A percentile compares a stretch with the other conserved stretches of the same genome.
These are phyloP conservation scores for Xylota segnis DNA, from an alignment of 2,888 invertebrate species.

Conservation along the genomic window DNA sequence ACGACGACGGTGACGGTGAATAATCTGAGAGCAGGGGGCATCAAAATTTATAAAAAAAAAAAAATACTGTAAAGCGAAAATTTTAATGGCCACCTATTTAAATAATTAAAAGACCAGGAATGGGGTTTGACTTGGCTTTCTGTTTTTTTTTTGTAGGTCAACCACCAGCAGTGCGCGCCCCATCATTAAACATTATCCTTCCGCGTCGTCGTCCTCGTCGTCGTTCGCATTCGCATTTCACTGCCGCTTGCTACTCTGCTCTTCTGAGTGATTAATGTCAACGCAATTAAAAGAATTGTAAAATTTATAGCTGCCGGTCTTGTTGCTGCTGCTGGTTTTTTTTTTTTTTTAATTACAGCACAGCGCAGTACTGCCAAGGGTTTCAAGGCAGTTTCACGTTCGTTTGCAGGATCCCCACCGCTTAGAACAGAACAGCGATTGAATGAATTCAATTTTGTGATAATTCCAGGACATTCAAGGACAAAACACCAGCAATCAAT, in stretches of 20 bases:
- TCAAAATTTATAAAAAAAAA: not conserved
- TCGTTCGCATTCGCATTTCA: constrained; percentile 43
- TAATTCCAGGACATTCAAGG: constrained; percentile 48
- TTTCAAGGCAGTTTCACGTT: constrained; percentile 57
- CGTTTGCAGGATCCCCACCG: not conserved
- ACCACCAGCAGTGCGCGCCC: constrained; percentile 46
- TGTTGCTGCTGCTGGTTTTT: too few species aligned
- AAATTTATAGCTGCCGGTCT: constrained; percentile 70
- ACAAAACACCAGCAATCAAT: constrained; percentile 46
- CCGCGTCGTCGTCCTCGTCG: constrained; percentile 37
- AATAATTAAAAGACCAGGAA: constrained; percentile 72
- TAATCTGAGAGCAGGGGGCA: not conserved
- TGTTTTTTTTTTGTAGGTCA: constrained; percentile 74
- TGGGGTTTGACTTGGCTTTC: constrained; percentile 50
- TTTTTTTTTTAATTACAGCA: constrained; percentile 69
- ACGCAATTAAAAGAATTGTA: constrained; percentile 76
- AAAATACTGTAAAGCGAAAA: constrained; percentile 22
- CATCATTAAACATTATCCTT: constrained; percentile 73
- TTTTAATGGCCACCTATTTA: constrained; percentile 74
- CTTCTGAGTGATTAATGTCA: constrained; percentile 72
- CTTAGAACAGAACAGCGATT: not conserved
- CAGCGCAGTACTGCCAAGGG: constrained; percentile 13
- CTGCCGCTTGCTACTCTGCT: constrained; percentile 24
- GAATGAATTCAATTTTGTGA: constrained; percentile 26
- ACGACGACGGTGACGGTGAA: not conserved